phyloP scores from a whole-genome alignment of 2,888 invertebrate species.

The Dorcus hopei region DNA sequence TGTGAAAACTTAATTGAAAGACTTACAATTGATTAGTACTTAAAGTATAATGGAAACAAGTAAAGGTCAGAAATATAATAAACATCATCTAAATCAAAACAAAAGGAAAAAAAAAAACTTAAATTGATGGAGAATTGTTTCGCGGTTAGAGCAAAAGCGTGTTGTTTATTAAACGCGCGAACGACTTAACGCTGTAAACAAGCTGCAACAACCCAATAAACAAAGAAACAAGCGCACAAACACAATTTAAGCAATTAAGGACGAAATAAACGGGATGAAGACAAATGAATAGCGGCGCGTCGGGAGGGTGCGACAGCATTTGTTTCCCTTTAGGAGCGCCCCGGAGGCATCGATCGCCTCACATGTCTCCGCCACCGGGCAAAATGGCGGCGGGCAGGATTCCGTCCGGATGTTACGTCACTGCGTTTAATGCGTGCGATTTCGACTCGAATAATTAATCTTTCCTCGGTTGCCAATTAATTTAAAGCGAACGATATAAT shows the following conservation, averaged over 20 bases:
- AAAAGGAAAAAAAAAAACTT: no score
- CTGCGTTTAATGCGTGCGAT: not conserved
- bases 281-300: slow-evolving; percentile 37
- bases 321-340: slow-evolving; percentile 35
- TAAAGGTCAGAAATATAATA: no score
- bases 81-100: no score
- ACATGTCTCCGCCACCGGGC: slow-evolving; percentile 46
- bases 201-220: slow-evolving; percentile 16
- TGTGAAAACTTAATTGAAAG: no score
- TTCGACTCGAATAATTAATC: no score
- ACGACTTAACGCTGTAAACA: slow-evolving; percentile 9
- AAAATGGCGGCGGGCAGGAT: slow-evolving; percentile 43
- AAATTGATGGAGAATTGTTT: no score
- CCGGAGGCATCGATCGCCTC: slow-evolving; percentile 44
- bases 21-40: no score
- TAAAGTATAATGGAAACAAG: no score
- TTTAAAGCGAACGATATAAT: no score
- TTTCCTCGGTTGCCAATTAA: no score
- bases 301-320: slow-evolving; percentile 33
- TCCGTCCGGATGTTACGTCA: slow-evolving; percentile 27
- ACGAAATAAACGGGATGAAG: slow-evolving; percentile 31
- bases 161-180: no score
- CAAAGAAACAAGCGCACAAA: slow-evolving; percentile 22
- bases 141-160: no score
- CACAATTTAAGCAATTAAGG: slow-evolving; percentile 29